phyloP scores from a whole-genome alignment of 2,888 invertebrate genomes.

The Apantesis nais region DNA sequence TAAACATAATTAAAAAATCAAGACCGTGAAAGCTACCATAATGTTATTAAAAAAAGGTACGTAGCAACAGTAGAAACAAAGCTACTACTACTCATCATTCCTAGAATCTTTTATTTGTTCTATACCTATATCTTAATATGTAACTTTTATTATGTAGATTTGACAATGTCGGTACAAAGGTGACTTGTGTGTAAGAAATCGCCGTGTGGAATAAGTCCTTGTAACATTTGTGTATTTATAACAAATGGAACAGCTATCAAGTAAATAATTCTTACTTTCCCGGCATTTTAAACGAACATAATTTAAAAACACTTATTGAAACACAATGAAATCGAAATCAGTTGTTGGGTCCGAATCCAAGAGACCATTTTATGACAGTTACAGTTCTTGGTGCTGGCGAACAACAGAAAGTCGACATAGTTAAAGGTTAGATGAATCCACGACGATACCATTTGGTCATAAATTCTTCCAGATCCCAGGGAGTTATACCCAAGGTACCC shows the following conservation, averaged over 20 bases:
- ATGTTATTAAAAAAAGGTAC: background rate
- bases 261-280: too few species aligned
- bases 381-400: too few species aligned
- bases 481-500: too few species aligned
- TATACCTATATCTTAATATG: background rate
- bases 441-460: background rate
- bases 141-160: background rate
- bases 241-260: too few species aligned
- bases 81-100: background rate
- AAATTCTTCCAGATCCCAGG: background rate
- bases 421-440: background rate
- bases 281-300: too few species aligned
- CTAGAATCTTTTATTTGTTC: conserved; percentile 3
- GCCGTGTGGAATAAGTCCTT: background rate
- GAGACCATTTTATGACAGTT: too few species aligned
- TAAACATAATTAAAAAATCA: conserved; percentile 39
- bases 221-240: background rate
- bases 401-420: too few species aligned
- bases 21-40: background rate
- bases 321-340: too few species aligned
- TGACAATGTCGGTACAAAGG: background rate
- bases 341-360: too few species aligned
- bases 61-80: background rate
- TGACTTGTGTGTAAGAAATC: background rate
- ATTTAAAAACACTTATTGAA: too few species aligned